A percentile compares a stretch with the other conserved stretches of the same genome.
These are phyloP conservation scores for Mobula birostris DNA, from an alignment of 2,113 vertebrate genomes.

Conservation along the genomic window DNA sequence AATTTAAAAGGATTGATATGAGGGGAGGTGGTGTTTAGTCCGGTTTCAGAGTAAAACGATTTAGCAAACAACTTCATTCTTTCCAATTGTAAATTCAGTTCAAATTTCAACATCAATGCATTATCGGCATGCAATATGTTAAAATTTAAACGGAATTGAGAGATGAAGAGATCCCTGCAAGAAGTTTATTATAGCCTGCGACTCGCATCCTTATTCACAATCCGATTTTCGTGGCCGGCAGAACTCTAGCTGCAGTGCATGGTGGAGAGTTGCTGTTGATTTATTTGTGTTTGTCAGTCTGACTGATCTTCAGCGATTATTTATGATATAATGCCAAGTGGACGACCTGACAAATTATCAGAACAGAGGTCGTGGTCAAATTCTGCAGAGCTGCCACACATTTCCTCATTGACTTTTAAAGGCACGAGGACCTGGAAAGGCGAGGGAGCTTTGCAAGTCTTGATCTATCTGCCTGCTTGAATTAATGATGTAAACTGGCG, in stretches of 20 bases:
- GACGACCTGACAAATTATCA: neutral
- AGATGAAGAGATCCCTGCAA: neutral
- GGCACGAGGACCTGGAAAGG: no score
- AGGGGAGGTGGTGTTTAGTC: neutral
- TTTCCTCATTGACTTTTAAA: no score
- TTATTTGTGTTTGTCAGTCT: constrained; percentile 7
- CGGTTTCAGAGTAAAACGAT: neutral
- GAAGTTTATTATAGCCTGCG: neutral
- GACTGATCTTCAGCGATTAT: neutral
- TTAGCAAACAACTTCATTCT: neutral
- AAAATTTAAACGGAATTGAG: neutral
- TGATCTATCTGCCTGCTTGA: neutral
- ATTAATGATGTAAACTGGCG: neutral
- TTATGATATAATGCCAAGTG: neutral
- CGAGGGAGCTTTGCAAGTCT: neutral
- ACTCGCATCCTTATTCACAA: neutral
- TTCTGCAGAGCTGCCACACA: neutral
- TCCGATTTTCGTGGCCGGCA: neutral
- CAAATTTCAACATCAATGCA: neutral
- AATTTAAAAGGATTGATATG: no score
- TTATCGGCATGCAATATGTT: neutral
- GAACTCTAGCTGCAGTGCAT: neutral
- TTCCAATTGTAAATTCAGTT: neutral
- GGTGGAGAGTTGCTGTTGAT: no score
- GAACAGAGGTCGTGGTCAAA: neutral